Conservation (phyloP, 2,797 vertebrate genomes). For the Cryptoprocta ferox region DNA sequence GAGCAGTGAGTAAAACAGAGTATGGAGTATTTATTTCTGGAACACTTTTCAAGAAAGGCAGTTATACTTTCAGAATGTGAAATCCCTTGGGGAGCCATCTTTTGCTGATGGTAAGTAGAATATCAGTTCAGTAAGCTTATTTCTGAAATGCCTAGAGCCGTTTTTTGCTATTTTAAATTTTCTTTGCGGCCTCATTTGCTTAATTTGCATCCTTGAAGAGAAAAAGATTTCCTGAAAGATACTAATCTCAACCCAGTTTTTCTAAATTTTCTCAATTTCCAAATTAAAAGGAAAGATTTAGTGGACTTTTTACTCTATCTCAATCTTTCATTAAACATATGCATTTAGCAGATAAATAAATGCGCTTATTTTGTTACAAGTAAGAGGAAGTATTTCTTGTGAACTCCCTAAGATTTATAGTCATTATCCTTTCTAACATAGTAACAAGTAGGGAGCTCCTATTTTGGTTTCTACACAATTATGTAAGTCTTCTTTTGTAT, state of each 20-base stretch:
- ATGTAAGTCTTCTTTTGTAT: neutral
- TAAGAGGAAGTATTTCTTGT: neutral
- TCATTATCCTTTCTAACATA: neutral
- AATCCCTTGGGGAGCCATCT: neutral
- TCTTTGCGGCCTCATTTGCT: neutral
- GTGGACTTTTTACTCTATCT: conserved; percentile 25
- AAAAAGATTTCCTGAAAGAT: conserved; percentile 31
- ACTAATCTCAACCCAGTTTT: neutral
- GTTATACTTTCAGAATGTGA: neutral
- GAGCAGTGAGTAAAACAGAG: neutral
- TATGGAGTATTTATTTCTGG: neutral
- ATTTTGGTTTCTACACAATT: neutral
- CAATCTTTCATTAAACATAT: conserved; percentile 34
- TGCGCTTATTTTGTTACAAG: conserved; percentile 24
- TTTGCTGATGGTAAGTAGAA: neutral
- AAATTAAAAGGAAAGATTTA: conserved; percentile 30
- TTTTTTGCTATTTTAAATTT: neutral
- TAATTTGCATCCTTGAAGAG: conserved; percentile 30
- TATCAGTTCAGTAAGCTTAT: neutral
- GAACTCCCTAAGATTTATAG: conserved; percentile 21
- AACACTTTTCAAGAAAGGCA: neutral
- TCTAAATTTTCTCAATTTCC: conserved; percentile 11
- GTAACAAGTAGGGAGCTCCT: neutral
- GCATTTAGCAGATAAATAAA: neutral
- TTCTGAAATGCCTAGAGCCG: neutral